Base-by-base conservation (phyloP, 2,113 vertebrate genomes). In the Castor canadensis region DNA sequence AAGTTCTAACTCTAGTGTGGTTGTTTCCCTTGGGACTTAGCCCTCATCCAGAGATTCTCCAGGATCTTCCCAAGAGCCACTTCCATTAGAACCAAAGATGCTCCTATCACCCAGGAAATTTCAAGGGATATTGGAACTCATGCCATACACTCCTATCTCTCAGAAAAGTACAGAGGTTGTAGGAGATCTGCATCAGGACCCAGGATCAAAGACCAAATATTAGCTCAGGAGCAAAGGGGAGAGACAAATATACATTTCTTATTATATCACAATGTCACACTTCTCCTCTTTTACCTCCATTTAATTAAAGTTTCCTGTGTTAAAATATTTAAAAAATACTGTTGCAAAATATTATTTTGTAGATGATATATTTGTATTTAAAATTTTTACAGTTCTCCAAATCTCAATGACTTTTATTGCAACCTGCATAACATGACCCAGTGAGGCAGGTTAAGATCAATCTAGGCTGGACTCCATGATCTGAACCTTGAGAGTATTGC, bases 281-380 rank as follows among this genome's bases (percentile, higher is more conserved):
- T 66, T 54, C 28, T 35, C n/a, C 28, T 71, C 20, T 92, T 49
- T 49, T 64, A 72, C n/a, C 28, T 73, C 67, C 56, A n/a, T 82
- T 87, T 67, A 87, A 60, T 60, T 87, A 64, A 62, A 56, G 17
- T 1, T 22, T 26, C 77, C 17, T 75, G 7, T 62, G 60, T 43
- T 64, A 94, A 96, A 69, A 69, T 58, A 47, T 82, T 91, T 91
- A 22, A 56, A 82, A 77, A 47, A 88, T 56, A 32, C 13, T 47
- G 45, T 1, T 67, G n/a, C 79, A 77, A 85, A 67, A 35, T n/a
- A 58, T 71, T 49, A 76, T 88, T 54, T 45, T 49, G 35, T 38
- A 79, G 77, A 52, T 54, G 30, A 30, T 3, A 54, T 49, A 49
- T 85, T 73, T 54, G 13, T 35, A 17, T 71, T 69, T 75, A 16